A percentile compares a stretch with the other conserved stretches of the same genome.
Evolutionary conservation across 2,888 invertebrate genomes (phyloP).

Genomic region (Amphiduros pacificus): DNA sequence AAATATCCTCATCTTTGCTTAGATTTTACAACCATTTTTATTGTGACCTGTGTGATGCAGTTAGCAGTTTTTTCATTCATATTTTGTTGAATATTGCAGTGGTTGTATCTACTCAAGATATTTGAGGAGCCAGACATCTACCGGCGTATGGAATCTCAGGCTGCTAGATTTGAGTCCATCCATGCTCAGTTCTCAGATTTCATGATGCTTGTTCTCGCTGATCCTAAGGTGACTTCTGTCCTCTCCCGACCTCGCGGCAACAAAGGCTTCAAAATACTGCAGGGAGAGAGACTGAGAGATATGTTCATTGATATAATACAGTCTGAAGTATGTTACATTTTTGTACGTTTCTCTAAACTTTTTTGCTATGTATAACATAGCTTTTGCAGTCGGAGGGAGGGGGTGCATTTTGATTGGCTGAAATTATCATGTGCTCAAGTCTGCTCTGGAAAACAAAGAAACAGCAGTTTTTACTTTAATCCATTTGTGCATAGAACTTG

Average conservation of each 20-base stretch:
- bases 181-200: conserved; percentile 53
- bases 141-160: conserved; percentile 38
- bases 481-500: too few species aligned
- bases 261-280: conserved; percentile 50
- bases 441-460: background rate
- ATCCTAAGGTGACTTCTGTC: conserved; percentile 52
- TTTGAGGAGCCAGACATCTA: conserved; percentile 52
- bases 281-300: conserved; percentile 50
- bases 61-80: background rate
- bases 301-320: conserved; percentile 42
- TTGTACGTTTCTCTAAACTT: too few species aligned
- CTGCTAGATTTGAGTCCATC: conserved; percentile 45
- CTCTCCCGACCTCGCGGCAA: conserved; percentile 48
- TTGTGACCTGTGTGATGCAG: background rate
- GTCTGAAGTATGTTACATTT: conserved; percentile 40
- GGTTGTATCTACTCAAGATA: conserved; percentile 56
- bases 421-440: background rate
- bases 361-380: too few species aligned
- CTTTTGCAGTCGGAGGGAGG: background rate
- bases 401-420: background rate
- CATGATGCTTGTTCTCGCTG: conserved; percentile 51
- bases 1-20: too few species aligned
- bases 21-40: too few species aligned
- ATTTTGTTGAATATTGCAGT: conserved; percentile 36
- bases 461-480: background rate